Evolutionary conservation across 2,888 invertebrate species (phyloP), one percentile per base, ranked within the genome.

Genomic region (Eurytoma adleriae): DNA sequence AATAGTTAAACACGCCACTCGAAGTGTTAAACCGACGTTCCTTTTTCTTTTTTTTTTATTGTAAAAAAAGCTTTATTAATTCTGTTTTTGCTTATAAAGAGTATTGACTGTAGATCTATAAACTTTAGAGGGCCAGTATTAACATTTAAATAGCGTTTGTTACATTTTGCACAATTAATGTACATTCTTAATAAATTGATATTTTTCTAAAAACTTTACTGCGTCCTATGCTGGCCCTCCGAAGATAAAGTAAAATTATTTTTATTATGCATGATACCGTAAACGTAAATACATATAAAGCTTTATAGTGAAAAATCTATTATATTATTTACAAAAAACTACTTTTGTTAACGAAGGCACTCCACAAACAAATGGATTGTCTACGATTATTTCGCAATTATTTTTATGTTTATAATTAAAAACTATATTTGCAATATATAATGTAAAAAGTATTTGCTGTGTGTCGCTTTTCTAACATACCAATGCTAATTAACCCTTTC

Each of bases 201-300:
- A n/a, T n/a, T n/a, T n/a, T n/a, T n/a, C n/a, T n/a, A n/a, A n/a
- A n/a, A n/a, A n/a, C n/a, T n/a, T n/a, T n/a, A n/a, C n/a, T n/a
- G n/a, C n/a, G n/a, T n/a, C n/a, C n/a, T n/a, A 30, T 30, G 4
- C 30, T 30, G 30, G 30, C 30, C 4, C 4, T 30, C 30, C 30
- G 4, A 30, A 30, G 30, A 30, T 30, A 4, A 30, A 3, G 64
- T n/a, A 20, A 13, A 56, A 20, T 59, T 54, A 18, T 48, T 74
- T 57, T 50, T 66, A 66, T 40, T n/a, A n/a, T 74, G 64, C 66
- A 74, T 74, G 66, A 57, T 57, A n/a, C 64, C 40, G n/a, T 66
- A 72, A 52, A 61, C 50, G n/a, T 5, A 5, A 13, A 40, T 13
- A 52, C n/a, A n/a, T n/a, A 13, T 12, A 1, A 18, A 13, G 54